Evolutionary conservation across 1,140 invertebrate species (phyloP).

Genomic region (Ectropis grisescens): DNA sequence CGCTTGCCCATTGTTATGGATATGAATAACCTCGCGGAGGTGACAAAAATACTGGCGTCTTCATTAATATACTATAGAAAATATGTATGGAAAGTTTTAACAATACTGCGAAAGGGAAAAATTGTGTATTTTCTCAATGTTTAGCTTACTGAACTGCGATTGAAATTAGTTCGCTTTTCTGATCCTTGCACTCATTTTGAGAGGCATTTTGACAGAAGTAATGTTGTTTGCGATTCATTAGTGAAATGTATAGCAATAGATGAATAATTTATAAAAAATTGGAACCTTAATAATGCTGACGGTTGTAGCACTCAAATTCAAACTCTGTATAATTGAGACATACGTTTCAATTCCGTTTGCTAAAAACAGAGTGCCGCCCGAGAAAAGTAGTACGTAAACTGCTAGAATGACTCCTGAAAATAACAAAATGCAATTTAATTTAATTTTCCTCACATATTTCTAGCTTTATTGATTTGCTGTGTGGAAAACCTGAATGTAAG

Average conservation of each 20-base stretch:
- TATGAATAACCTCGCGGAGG: too few species aligned
- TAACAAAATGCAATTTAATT: background rate
- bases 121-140: too few species aligned
- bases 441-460: background rate
- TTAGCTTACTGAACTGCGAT: background rate
- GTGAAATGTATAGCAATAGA: too few species aligned
- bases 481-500: background rate
- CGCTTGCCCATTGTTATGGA: too few species aligned
- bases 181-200: background rate
- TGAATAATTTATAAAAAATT: background rate
- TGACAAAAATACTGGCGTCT: too few species aligned
- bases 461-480: background rate
- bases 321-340: constrained; percentile 43
- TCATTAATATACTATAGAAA: too few species aligned
- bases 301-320: constrained; percentile 22
- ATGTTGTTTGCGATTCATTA: too few species aligned
- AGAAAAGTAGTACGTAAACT: constrained; percentile 23
- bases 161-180: background rate
- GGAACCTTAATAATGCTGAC: constrained; percentile 24
- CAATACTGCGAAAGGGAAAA: too few species aligned
- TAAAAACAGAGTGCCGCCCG: constrained; percentile 30
- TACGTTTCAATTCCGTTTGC: constrained; percentile 41
- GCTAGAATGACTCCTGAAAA: constrained; percentile 27
- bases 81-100: too few species aligned
- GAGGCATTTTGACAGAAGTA: background rate